A percentile compares a stretch with the other conserved stretches of the same genome.
Evolutionary conservation across 2,888 invertebrate genomes (phyloP).

Genomic region (Acleris emargana): DNA sequence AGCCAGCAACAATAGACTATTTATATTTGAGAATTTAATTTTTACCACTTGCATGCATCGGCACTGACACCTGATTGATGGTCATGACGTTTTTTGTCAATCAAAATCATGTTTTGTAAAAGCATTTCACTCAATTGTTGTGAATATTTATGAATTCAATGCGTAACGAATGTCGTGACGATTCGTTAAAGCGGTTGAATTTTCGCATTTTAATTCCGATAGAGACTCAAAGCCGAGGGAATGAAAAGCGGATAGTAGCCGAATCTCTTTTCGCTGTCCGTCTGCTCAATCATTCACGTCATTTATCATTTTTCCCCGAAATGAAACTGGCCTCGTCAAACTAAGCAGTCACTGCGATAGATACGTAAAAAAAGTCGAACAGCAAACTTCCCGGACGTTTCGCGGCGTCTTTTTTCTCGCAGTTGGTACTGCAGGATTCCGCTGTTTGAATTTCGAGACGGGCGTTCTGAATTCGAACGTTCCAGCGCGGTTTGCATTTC

Average conservation of each 20-base stretch:
- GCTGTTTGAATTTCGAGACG: conserved; percentile 57
- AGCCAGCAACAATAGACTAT: conserved; percentile 35
- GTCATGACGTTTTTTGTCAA: conserved; percentile 72
- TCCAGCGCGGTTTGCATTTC: conserved; percentile 58
- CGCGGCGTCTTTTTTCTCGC: conserved; percentile 74
- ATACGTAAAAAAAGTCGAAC: conserved; percentile 68
- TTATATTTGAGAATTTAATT: conserved; percentile 42
- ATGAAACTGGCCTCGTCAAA: conserved; percentile 73
- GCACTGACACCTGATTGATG: conserved; percentile 71
- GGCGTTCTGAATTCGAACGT: conserved; percentile 52
- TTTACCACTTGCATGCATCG: conserved; percentile 55
- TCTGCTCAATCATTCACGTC: conserved; percentile 79
- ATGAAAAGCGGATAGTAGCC: conserved; percentile 58
- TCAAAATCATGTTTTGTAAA: conserved; percentile 68
- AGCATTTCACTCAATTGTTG: conserved; percentile 64
- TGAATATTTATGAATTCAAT: conserved; percentile 77
- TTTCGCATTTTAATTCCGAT: conserved; percentile 67
- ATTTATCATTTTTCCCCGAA: conserved; percentile 75
- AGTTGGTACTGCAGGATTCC: conserved; percentile 62
- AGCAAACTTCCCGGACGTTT: conserved; percentile 56
- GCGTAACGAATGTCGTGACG: conserved; percentile 57
- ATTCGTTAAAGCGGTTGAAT: conserved; percentile 65
- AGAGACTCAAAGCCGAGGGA: conserved; percentile 48
- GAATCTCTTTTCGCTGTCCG: conserved; percentile 70
- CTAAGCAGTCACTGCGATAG: conserved; percentile 69